Evolutionary conservation across 2,888 invertebrate species (phyloP).

Genomic region (Girardia tigrina): DNA sequence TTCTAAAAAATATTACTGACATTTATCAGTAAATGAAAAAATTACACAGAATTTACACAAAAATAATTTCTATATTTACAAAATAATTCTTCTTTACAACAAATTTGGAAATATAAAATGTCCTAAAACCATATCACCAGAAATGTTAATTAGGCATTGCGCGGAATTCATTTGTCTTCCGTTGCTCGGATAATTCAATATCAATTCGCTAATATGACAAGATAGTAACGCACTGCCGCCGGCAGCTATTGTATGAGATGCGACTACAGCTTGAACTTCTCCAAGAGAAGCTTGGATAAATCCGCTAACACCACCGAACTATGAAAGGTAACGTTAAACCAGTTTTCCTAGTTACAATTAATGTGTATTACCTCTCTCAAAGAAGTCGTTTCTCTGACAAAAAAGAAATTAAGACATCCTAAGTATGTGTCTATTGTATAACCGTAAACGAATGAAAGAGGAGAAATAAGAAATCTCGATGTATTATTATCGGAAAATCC

Average conservation of each 20-base stretch:
- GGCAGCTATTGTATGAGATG: slow-evolving; percentile 77
- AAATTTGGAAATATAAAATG: not conserved
- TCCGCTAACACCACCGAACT: slow-evolving; percentile 77
- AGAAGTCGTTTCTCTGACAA: slow-evolving; percentile 81
- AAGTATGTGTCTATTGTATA: slow-evolving; percentile 66
- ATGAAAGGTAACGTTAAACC: slow-evolving; percentile 39
- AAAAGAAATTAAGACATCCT: slow-evolving; percentile 69
- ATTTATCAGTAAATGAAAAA: too few relatives aligned
- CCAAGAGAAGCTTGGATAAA: slow-evolving; percentile 83
- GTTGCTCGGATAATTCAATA: slow-evolving; percentile 59
- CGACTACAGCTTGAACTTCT: slow-evolving; percentile 77
- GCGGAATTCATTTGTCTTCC: slow-evolving; percentile 57
- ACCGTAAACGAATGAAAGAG: slow-evolving; percentile 58
- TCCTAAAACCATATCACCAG: slow-evolving; percentile 69
- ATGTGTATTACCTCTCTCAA: slow-evolving; percentile 59
- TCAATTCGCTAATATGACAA: slow-evolving; percentile 77
- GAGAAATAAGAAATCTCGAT: slow-evolving; percentile 29
- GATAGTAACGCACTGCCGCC: slow-evolving; percentile 89
- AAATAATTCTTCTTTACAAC: not conserved
- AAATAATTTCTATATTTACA: too few relatives aligned
- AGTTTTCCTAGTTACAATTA: not conserved
- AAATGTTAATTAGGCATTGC: slow-evolving; percentile 83
- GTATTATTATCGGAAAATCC: not conserved
- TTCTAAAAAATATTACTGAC: too few relatives aligned
- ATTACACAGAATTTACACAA: too few relatives aligned